Evolutionary conservation across 2,797 vertebrate species (phyloP).

Genomic region (Distichodus sexfasciatus): DNA sequence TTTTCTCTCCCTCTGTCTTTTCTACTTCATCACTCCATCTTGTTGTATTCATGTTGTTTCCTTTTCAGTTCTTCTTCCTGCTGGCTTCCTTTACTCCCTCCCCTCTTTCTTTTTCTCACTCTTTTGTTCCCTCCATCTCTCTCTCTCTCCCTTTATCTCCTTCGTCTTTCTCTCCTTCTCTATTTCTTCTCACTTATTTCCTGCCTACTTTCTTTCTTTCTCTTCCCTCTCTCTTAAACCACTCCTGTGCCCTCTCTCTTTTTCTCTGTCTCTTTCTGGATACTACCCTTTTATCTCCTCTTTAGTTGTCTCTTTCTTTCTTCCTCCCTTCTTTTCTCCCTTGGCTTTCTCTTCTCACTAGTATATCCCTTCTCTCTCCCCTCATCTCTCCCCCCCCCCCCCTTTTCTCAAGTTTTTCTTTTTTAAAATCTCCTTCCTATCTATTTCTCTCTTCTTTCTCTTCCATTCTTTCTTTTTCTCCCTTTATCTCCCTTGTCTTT

Average conservation of each 20-base stretch:
- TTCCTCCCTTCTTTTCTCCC: not conserved
- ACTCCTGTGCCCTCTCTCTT: too few species aligned
- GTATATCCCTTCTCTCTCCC: not conserved
- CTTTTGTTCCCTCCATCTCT: not conserved
- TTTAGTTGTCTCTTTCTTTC: not conserved
- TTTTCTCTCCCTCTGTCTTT: not conserved
- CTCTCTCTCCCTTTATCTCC: not conserved
- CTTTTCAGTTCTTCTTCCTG: too few species aligned
- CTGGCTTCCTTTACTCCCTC: too few species aligned
- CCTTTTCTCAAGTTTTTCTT: too few species aligned
- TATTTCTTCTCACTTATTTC: not conserved
- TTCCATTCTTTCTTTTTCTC: not conserved
- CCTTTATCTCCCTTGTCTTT: not conserved
- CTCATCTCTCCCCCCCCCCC: too few species aligned
- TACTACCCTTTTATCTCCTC: not conserved
- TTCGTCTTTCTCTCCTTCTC: not conserved
- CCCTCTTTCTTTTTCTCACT: too few species aligned
- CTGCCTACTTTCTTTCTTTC: not conserved
- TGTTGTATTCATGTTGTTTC: too few species aligned
- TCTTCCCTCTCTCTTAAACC: not conserved
- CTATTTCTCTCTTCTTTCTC: not conserved
- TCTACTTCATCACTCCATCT: too few species aligned
- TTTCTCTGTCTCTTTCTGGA: not conserved
- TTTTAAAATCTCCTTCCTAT: not conserved
- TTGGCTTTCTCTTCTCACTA: too few species aligned